These are phyloP conservation scores for Pholis gunnellus DNA, from an alignment of 2,113 vertebrate species.

Conservation along the genomic window DNA sequence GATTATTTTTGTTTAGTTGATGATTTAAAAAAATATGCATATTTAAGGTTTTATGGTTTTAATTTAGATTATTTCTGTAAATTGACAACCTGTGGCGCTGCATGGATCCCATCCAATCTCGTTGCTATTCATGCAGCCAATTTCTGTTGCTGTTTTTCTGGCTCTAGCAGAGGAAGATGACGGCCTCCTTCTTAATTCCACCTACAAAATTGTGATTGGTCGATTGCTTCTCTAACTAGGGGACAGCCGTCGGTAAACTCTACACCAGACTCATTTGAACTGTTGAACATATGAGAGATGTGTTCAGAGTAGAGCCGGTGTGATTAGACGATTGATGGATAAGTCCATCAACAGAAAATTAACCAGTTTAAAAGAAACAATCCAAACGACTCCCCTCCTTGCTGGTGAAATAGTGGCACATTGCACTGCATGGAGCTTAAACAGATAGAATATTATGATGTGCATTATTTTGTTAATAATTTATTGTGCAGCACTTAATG, in stretches of 20 bases:
- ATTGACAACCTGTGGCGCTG: neutral
- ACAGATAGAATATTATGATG: constrained; percentile 7
- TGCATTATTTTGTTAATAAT: constrained; percentile 16
- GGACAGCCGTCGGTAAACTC: neutral
- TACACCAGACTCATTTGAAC: neutral
- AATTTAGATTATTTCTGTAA: neutral
- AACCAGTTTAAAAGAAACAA: neutral
- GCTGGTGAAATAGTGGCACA: neutral
- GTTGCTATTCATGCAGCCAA: neutral
- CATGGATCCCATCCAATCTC: neutral
- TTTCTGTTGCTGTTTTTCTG: neutral
- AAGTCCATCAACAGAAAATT: neutral
- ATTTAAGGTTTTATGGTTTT: neutral
- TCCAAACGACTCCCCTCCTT: neutral
- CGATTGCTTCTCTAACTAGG: neutral
- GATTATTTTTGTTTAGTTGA: neutral
- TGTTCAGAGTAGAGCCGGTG: neutral
- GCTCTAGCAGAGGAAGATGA: neutral
- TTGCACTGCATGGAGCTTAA: neutral
- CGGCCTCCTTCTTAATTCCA: neutral
- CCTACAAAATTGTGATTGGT: neutral
- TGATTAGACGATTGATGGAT: neutral
- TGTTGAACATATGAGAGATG: neutral
- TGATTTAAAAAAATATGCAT: neutral
- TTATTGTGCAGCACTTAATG: constrained; percentile 39